Evolutionary conservation across 2,113 vertebrate species (phyloP), one percentile per base, ranked within the genome.

Genomic region (Beaufortia kweichowensis): DNA sequence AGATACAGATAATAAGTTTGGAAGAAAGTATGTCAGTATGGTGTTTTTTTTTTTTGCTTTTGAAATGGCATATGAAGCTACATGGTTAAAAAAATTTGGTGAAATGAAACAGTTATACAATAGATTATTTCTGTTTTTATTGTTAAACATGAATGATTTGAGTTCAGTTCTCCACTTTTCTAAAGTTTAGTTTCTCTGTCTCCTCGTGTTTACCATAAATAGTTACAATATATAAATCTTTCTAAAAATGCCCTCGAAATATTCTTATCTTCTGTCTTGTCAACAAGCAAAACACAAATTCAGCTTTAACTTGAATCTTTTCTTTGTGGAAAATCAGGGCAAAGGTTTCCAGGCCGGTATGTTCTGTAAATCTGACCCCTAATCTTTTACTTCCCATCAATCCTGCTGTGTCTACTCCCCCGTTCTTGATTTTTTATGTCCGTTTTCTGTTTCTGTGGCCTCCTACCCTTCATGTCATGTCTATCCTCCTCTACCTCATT

Each of bases 291-390:
- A 66, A 28, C 6, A 8, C 19, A 68, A 11, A 59, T n/a, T 59
- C 15, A 60, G 43, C 64, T 68, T 46, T 1, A 76, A 23, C 48
- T 21, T 23, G n/a, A 66, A 33, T 55, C 28, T 57, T 56, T 39
- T 35, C 63, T 28, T 56, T 48, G 39, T 31, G 65, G 31, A 53
- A 70, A 59, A 61, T 35, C 33, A 33, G 67, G 56, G 15, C 35
- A 70, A 69, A 69, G 56, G 39, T 62, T 71, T 9, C n/a, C 9
- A 23, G 67, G 39, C 39, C 17, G 23, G 41, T 39, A 55, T 55
- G 57, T 70, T 70, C 33, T 71, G 14, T 62, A 78, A 62, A 71
- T 67, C 31, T 69, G 21, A 67, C 75, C 59, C 48, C 17, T 61
- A 50, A 21, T 65, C 64, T 69, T 50, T 69, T 23, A 35, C 28